Base-by-base conservation (phyloP, 2,113 vertebrate genomes). In the Macquaria ambigua region DNA sequence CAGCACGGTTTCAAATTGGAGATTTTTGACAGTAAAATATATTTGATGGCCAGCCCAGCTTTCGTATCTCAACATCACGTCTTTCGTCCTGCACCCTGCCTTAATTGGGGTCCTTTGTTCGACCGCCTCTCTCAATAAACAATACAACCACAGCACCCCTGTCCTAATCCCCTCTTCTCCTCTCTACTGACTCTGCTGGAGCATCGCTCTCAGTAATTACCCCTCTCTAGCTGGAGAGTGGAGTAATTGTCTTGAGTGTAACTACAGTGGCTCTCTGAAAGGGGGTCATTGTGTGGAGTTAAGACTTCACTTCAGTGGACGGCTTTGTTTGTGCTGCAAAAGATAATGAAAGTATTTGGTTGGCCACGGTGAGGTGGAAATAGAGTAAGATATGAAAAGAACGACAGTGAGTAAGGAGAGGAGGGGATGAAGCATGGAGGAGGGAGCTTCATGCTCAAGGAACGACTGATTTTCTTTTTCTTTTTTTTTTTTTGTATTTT, bases 261-360 rank as follows among this genome's bases (percentile, higher is more conserved):
- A 94, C 93, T 93, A 95, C 95, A 94, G 94, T 93, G 95, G 91
- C 85, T 88, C 90, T 77, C 88, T 95, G 89, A 95, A 96, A 96
- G 94, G 91, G 87, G 92, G 79, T 94, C 94, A 95, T 96, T 96
- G 95, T 96, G 92, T 82, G 66, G 79, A 88, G 80, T 78, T 84
- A 83, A 92, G 91, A 91, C 90, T 85, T 95, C 87, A 94, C 92
- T 90, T 94, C 85, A 94, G 96, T 94, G 89, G 87, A 92, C 63
- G 79, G 92, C 94, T 96, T 96, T 96, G 94, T 96, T 94, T 95
- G 94, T 87, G 81, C 90, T 89, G 91, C 89, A 83, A 78, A 88
- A 94, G 93, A 94, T 95, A 96, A 96, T 96, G 94, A 95, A 94
- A 92, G 90, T 93, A 95, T 94, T 95, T 93, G 94, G 89, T 95